These are phyloP conservation scores for Chromobotia macracanthus DNA, from an alignment of 2,797 vertebrate genomes.

Conservation along the genomic window DNA sequence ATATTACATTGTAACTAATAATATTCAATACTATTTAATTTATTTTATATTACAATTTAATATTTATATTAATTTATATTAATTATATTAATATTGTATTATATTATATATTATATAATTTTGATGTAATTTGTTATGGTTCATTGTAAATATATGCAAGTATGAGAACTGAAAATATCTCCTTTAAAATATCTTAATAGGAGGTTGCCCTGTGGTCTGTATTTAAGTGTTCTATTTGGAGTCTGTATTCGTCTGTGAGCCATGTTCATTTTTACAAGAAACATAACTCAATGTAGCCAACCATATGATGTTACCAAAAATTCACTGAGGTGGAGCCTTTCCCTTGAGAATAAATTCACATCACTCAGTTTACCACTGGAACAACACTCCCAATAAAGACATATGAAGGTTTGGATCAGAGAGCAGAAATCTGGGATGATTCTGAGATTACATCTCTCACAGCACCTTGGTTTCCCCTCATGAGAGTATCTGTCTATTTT, in stretches of 20 bases:
- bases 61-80: too few relatives aligned
- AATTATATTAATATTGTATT: too few relatives aligned
- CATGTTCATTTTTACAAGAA: slow-evolving; percentile 40
- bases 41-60: too few relatives aligned
- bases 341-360: slow-evolving; percentile 25
- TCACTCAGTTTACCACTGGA: slow-evolving; percentile 38
- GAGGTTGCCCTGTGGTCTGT: slow-evolving; percentile 33
- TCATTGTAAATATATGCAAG: too few relatives aligned
- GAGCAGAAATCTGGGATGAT: slow-evolving; percentile 55
- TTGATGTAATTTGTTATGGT: too few relatives aligned
- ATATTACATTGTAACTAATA: too few relatives aligned
- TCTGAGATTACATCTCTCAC: slow-evolving; percentile 64
- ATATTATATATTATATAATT: too few relatives aligned
- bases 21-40: too few relatives aligned
- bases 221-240: slow-evolving; percentile 7
- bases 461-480: slow-evolving; percentile 65
- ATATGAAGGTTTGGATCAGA: slow-evolving; percentile 66
- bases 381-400: slow-evolving; percentile 60
- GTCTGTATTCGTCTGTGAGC: slow-evolving; percentile 21
- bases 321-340: slow-evolving; percentile 41
- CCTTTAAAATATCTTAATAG: too few relatives aligned
- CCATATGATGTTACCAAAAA: slow-evolving; percentile 35
- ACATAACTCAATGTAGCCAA: slow-evolving; percentile 36
- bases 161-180: too few relatives aligned
- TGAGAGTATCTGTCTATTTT: slow-evolving; percentile 45